phyloP scores from a whole-genome alignment of 2,888 invertebrate species.

The Thalpophila matura region DNA sequence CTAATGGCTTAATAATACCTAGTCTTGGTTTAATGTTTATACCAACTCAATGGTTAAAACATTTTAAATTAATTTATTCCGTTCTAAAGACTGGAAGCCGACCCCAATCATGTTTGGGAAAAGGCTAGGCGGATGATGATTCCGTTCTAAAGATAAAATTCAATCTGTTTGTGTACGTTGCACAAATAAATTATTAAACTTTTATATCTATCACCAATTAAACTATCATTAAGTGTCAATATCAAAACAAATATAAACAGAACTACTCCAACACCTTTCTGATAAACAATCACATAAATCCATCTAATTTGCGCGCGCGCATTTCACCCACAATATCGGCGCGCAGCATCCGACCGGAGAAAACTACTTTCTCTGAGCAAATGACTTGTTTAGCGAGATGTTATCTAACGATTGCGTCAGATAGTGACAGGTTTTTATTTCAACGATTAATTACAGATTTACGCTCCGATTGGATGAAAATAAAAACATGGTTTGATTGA shows the following conservation, averaged over 20 bases:
- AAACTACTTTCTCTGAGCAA: constrained; percentile 64
- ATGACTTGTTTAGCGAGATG: constrained; percentile 63
- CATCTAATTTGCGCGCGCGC: constrained; percentile 43
- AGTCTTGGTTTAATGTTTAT: neutral
- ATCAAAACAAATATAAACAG: no score
- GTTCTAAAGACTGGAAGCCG: neutral
- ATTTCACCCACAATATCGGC: constrained; percentile 50
- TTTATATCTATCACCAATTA: no score
- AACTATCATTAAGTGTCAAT: no score
- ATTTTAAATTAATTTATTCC: neutral
- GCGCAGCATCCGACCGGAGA: constrained; percentile 69
- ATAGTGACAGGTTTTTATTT: constrained; percentile 40
- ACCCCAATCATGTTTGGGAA: no score
- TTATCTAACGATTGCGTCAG: constrained; percentile 63
- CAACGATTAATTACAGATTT: constrained; percentile 28
- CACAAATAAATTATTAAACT: no score
- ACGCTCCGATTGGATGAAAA: neutral
- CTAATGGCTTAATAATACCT: neutral
- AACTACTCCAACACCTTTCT: neutral
- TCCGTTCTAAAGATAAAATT: neutral
- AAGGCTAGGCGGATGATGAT: no score
- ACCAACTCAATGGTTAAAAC: neutral
- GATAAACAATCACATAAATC: constrained; percentile 13
- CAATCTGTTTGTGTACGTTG: no score
- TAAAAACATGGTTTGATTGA: neutral